phyloP scores from a whole-genome alignment of 2,888 invertebrate species.

The Diarsia dahlii region DNA sequence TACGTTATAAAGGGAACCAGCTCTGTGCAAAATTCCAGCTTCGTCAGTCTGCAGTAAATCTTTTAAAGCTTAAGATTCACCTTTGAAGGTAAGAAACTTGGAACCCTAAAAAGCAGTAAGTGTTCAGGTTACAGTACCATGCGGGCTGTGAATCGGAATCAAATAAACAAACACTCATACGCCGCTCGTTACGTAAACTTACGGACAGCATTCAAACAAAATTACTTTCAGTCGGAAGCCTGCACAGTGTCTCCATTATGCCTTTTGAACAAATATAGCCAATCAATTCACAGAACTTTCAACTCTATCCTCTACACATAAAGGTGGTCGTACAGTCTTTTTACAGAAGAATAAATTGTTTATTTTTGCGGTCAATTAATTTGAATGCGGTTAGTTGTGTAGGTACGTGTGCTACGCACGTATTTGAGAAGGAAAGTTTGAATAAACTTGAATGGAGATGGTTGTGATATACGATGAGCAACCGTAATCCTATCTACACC shows the following conservation, averaged over 20 bases:
- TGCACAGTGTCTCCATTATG: constrained; percentile 71
- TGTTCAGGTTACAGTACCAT: constrained; percentile 18
- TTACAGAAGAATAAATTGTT: constrained; percentile 53
- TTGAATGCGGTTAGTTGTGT: constrained; percentile 46
- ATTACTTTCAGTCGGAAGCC: constrained; percentile 66
- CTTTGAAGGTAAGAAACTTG: too few relatives aligned
- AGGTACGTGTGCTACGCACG: constrained; percentile 9
- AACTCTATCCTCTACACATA: constrained; percentile 39
- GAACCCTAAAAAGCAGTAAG: constrained; percentile 6
- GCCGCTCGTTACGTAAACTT: constrained; percentile 57
- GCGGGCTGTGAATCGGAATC: constrained; percentile 43
- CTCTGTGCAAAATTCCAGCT: too few relatives aligned
- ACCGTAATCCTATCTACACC: background rate
- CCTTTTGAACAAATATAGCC: constrained; percentile 49
- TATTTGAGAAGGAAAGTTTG: constrained; percentile 29
- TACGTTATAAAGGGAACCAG: too few relatives aligned
- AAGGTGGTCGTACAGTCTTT: constrained; percentile 17
- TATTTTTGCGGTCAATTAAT: constrained; percentile 63
- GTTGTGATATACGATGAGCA: background rate
- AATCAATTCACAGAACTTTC: constrained; percentile 28
- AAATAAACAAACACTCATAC: constrained; percentile 60
- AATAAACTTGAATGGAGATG: constrained; percentile 31
- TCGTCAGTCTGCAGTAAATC: too few relatives aligned
- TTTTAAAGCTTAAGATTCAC: too few relatives aligned
- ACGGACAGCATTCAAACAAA: constrained; percentile 59